Percentiles rank a stretch among this genome's conserved stretches.
These are phyloP conservation scores for Luperina nickerlii DNA, from an alignment of 2,888 invertebrate species.

Conservation along the genomic window DNA sequence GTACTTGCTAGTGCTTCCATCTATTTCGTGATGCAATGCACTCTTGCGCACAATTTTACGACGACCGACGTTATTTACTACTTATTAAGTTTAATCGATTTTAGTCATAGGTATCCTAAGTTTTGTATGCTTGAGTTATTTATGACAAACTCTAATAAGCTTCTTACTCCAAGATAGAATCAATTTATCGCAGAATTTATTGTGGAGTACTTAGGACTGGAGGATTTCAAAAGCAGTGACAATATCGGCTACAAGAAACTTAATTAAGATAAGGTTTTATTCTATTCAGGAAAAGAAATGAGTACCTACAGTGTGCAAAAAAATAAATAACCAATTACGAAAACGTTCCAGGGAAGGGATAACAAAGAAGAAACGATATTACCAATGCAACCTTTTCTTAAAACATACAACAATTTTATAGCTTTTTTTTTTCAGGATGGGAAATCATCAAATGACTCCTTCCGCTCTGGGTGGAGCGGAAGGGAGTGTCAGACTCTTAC, in stretches of 20 bases:
- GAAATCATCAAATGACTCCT: too few relatives aligned
- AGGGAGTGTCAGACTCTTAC: too few relatives aligned
- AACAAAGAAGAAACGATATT: background rate
- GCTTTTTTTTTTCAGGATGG: too few relatives aligned
- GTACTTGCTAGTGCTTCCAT: conserved; percentile 55
- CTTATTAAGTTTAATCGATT: conserved; percentile 63
- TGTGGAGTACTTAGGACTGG: background rate
- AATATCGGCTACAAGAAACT: too few relatives aligned
- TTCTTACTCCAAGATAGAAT: background rate
- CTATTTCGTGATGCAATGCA: conserved; percentile 68
- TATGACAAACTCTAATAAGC: background rate
- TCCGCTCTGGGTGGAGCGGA: too few relatives aligned
- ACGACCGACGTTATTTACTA: conserved; percentile 60
- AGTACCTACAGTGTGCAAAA: background rate
- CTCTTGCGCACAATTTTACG: conserved; percentile 63
- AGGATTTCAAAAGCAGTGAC: background rate
- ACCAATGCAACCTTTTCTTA: background rate
- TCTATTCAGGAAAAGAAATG: background rate
- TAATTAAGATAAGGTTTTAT: background rate
- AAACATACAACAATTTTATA: background rate
- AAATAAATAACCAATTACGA: background rate
- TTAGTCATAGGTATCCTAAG: conserved; percentile 33
- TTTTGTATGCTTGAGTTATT: conserved; percentile 21
- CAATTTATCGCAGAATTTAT: background rate
- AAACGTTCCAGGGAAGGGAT: background rate